Evolutionary conservation across 2,888 invertebrate genomes (phyloP), one percentile per base, ranked within the genome.

Genomic region (Pogonocherus hispidulus): DNA sequence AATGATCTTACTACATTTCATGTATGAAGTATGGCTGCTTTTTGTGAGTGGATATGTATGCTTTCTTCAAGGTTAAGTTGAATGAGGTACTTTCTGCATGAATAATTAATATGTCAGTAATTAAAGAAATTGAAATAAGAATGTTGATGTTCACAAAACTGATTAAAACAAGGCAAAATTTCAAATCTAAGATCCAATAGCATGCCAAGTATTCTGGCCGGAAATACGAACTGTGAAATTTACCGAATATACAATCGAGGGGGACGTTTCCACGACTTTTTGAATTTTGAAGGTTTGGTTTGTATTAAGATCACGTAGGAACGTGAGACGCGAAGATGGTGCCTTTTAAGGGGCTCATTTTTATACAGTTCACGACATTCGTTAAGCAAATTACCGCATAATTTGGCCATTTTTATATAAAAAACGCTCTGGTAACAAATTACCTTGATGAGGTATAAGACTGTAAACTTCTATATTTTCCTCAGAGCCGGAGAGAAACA

Each of bases 291-390:
- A 41, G 37, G 23, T 18, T 23, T 56, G 37, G 18, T 56, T 41
- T 35, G 41, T 18, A 56, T 37, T 23, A 56, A 56, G 20, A 23
- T 56, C 56, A 56, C 56, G 56, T 56, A 55, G 32, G 35, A 37
- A 37, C 14, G 56, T 37, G 56, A 56, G 56, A 56, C 19, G 41
- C 35, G 41, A 56, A 56, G 23, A 20, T 19, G 22, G n/a, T 19
- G 41, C 41, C 16, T 41, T 41, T 41, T 41, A 41, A 16, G 41
- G 41, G 41, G 3, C 47, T 54, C 35, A 54, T 54, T 54, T 35
- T 54, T 54, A 54, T 54, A 54, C 54, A 35, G 18, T 18, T 54
- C 32, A 35, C 54, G 35, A 19, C 54, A 54, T 32, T 35, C 32
- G 35, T 54, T 54, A 35, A 9, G 54, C 35, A 32, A 54, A 54